phyloP scores from a whole-genome alignment of 2,113 vertebrate species.

The Delphinus delphis region DNA sequence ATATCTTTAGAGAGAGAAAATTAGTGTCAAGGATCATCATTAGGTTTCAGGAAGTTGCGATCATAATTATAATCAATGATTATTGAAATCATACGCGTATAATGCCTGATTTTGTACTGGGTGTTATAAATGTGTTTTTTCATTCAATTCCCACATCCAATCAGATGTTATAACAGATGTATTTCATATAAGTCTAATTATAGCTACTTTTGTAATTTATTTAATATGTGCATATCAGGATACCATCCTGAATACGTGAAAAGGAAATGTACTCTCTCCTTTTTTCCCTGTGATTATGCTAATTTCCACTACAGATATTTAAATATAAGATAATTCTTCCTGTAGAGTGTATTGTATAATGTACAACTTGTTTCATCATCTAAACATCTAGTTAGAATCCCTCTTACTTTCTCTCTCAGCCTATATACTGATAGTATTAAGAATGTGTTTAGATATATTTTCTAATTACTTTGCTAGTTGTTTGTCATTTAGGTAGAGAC shows the following conservation, averaged over 20 bases:
- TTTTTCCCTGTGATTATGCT: not conserved
- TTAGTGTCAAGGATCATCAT: not conserved
- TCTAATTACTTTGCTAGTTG: not conserved
- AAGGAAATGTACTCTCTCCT: not conserved
- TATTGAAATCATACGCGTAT: not conserved
- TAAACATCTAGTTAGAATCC: not conserved
- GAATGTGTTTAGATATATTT: not conserved
- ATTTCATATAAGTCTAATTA: not conserved
- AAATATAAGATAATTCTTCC: not conserved
- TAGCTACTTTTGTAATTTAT: slow-evolving; percentile 12
- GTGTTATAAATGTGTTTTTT: not conserved
- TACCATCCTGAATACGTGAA: not conserved
- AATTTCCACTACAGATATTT: not conserved
- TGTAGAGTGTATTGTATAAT: not conserved
- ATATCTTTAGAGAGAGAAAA: not conserved
- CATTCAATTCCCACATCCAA: not conserved
- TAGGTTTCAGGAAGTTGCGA: not conserved
- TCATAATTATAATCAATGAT: not conserved
- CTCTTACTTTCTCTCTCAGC: not conserved
- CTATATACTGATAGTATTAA: not conserved
- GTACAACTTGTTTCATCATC: not conserved
- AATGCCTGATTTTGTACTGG: not conserved
- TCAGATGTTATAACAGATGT: not conserved
- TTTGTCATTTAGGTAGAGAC: not conserved
- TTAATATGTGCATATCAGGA: not conserved